Evolutionary conservation across 2,113 vertebrate genomes (phyloP), one percentile per base, ranked within the genome.

Genomic region (Thalassoma bifasciatum): DNA sequence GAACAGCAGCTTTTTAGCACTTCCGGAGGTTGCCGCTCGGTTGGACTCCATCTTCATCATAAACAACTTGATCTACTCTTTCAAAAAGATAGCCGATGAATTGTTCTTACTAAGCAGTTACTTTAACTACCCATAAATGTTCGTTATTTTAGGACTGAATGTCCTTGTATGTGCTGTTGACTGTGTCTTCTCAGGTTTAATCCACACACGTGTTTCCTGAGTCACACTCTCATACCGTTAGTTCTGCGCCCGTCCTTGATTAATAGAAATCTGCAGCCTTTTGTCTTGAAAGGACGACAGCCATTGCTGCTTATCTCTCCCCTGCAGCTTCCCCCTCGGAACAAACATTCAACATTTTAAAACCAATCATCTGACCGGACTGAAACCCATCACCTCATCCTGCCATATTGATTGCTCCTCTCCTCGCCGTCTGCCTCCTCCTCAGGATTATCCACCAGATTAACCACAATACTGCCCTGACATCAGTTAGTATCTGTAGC

Each of bases 281-380:
- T 63, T 53, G 70, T 80, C 17, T 58, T 0, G 12, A 38, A 17
- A 57, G n/a, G 63, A 69, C 44, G 52, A 9, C 64, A 2, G 58
- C 65, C 65, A 51, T 81, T 17, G 47, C 52, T 5, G 22, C 72
- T 75, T 75, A 70, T 81, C 78, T 53, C 7, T 1, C 21, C 65
- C 13, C 8, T 22, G 19, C 78, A 81, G 78, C 65, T 26, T 46
- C 23, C 44, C 44, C 10, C 42, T 24, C 51, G 1, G 30, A n/a
- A 2, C 30, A 16, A 57, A 57, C n/a, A 11, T 56, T n/a, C 49
- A 10, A 11, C 51, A 26, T 63, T 58, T 51, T 24, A 30, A 40
- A 37, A 13, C 13, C 49, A 3, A 10, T 21, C 37, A 22, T 66
- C 22, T 34, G 61, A 54, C 49, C 26, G 40, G 8, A 2, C 24